These are phyloP conservation scores for Brachypodius melanocephalos DNA, from an alignment of 2,113 vertebrate species.

Conservation along the genomic window DNA sequence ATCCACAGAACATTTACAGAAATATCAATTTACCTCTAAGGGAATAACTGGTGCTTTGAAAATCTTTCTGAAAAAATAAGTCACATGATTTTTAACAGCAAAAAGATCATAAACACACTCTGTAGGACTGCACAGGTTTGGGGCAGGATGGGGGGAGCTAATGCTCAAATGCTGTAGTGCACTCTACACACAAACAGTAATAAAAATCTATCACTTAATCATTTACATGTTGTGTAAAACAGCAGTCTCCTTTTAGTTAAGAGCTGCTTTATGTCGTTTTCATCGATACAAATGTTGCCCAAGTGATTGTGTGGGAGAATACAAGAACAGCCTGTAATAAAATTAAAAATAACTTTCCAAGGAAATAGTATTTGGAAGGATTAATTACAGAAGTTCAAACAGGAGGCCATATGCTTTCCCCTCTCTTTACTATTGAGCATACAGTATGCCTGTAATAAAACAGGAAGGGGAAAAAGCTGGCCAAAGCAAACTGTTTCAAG, in stretches of 20 bases:
- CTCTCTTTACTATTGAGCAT: constrained; percentile 41
- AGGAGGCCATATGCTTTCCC: constrained; percentile 69
- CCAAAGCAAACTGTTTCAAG: constrained; percentile 28
- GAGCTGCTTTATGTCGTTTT: constrained; percentile 62
- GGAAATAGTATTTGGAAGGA: constrained; percentile 75
- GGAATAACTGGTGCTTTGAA: neutral
- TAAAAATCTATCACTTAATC: constrained; percentile 69
- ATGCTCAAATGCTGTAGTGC: neutral
- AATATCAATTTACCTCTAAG: neutral
- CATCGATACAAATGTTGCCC: constrained; percentile 62
- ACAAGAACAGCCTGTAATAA: constrained; percentile 71
- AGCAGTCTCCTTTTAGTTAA: constrained; percentile 58
- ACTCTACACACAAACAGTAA: constrained; percentile 44
- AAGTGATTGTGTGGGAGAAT: constrained; percentile 67
- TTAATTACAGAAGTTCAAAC: constrained; percentile 79
- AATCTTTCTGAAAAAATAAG: neutral
- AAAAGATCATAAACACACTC: neutral
- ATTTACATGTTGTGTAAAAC: constrained; percentile 49
- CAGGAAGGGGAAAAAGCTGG: neutral
- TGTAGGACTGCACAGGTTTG: neutral
- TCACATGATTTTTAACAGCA: neutral
- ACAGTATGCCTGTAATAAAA: constrained; percentile 63
- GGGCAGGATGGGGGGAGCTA: neutral
- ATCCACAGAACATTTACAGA: neutral
- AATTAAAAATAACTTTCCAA: constrained; percentile 76